Percentiles rank a stretch among this genome's conserved stretches.
Evolutionary conservation across 2,888 invertebrate genomes (phyloP).

Genomic region (Tribolium freemani): DNA sequence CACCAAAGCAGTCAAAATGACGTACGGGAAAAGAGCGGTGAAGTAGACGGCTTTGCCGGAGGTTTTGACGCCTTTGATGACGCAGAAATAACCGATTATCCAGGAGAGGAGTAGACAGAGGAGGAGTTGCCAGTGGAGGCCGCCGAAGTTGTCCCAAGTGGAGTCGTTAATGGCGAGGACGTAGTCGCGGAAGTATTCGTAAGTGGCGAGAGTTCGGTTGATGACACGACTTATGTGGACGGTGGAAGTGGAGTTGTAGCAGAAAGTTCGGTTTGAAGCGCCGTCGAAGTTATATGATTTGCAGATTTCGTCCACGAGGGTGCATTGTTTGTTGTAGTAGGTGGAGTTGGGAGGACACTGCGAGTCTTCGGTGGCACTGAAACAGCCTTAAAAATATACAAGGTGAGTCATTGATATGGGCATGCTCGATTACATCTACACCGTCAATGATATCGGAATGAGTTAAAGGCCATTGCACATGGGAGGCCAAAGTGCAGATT

Average conservation of each 20-base stretch:
- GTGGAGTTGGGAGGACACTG: conserved; percentile 70
- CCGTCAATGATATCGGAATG: too few relatives aligned
- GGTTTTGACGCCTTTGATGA: conserved; percentile 90
- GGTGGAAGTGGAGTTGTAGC: conserved; percentile 62
- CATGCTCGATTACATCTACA: too few relatives aligned
- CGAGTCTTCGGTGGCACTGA: conserved; percentile 75
- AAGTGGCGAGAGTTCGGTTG: conserved; percentile 71
- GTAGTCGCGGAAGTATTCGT: conserved; percentile 75
- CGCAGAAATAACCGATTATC: conserved; percentile 88
- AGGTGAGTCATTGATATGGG: too few relatives aligned
- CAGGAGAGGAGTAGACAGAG: conserved; percentile 83
- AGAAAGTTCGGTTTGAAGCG: conserved; percentile 69
- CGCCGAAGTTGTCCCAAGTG: conserved; percentile 83
- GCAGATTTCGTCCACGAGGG: conserved; percentile 71
- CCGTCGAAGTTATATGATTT: conserved; percentile 60
- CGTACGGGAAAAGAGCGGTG: conserved; percentile 80
- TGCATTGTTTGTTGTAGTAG: conserved; percentile 71
- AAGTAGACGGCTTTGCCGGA: conserved; percentile 88
- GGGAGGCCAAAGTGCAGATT: too few relatives aligned
- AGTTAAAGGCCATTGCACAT: too few relatives aligned
- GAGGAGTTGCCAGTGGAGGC: conserved; percentile 85
- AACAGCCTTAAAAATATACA: conserved; percentile 71
- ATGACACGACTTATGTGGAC: conserved; percentile 71
- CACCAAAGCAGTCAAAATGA: conserved; percentile 77
- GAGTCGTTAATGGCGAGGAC: conserved; percentile 81